Percentiles rank a stretch among this genome's conserved stretches.
Conservation (phyloP, 2,888 invertebrate species). For the Oscheius myriophilus region DNA sequence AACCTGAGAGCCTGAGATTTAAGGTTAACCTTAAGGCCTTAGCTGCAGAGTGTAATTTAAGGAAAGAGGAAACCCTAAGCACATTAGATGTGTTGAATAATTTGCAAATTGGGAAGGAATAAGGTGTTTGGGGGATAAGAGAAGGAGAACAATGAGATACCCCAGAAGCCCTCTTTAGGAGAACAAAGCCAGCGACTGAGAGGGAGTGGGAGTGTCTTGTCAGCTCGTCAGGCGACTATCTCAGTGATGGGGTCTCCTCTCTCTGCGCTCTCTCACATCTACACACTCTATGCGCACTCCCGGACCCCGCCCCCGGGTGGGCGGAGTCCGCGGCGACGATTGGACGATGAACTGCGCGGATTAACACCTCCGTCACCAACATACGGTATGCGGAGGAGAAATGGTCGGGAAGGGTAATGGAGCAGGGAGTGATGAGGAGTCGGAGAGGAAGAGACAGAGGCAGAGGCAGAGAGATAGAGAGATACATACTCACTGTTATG, state of each 20-base stretch:
- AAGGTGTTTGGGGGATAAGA: too few species aligned
- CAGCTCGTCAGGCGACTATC: constrained; percentile 26
- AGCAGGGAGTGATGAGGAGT: not conserved
- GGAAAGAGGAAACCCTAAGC: too few species aligned
- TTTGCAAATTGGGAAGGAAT: too few species aligned
- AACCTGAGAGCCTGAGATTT: too few species aligned
- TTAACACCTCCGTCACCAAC: constrained; percentile 19
- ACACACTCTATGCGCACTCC: constrained; percentile 7
- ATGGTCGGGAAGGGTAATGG: not conserved
- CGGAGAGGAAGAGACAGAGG: not conserved
- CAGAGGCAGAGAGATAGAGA: not conserved
- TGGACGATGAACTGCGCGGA: constrained; percentile 28
- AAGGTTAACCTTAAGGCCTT: too few species aligned
- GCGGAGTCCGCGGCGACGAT: constrained; percentile 20
- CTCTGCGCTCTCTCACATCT: constrained; percentile 7
- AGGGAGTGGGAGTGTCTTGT: constrained; percentile 22
- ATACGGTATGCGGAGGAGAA: constrained; percentile 15
- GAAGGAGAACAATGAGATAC: too few species aligned
- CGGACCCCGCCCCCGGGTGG: constrained; percentile 16
- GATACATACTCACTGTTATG: too few species aligned
- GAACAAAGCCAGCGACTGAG: constrained; percentile 12
- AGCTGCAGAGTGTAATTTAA: too few species aligned
- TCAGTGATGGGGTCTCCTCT: constrained; percentile 1
- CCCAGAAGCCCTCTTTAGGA: too few species aligned
- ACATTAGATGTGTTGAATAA: too few species aligned